phyloP scores from a whole-genome alignment of 2,888 invertebrate species.

The Chalcis sispes region DNA sequence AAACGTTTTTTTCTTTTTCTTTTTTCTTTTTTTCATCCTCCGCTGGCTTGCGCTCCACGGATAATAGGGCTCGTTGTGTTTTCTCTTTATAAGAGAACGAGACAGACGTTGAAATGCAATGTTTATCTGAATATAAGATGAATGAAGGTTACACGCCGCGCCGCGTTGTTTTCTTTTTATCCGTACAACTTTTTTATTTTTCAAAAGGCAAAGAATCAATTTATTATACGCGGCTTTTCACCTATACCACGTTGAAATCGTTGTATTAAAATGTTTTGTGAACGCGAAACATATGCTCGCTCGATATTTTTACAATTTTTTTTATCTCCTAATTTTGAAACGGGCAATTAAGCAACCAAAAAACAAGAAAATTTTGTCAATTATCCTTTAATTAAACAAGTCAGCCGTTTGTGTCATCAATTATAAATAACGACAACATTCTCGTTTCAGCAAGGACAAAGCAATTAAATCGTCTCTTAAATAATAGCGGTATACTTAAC shows the following conservation, averaged over 20 bases:
- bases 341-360: no score
- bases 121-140: conserved; percentile 37
- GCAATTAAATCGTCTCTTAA: conserved; percentile 18
- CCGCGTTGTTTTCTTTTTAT: conserved; percentile 10
- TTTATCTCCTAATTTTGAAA: no score
- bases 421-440: conserved; percentile 3
- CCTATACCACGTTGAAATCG: neutral
- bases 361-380: no score
- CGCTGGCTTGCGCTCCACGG: neutral
- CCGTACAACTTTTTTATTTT: neutral
- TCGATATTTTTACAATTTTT: no score
- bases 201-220: conserved; percentile 8
- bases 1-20: conserved; percentile 36
- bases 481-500: conserved; percentile 23
- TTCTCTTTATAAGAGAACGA: conserved; percentile 13
- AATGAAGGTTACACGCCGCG: conserved; percentile 30
- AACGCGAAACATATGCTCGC: no score
- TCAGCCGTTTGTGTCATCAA: no score
- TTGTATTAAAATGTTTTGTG: no score
- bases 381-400: neutral
- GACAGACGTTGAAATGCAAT: conserved; percentile 32
- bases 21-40: neutral
- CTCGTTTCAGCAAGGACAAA: conserved; percentile 15
- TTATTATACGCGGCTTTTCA: neutral
- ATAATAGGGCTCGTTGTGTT: conserved; percentile 46